A percentile compares a stretch with the other conserved stretches of the same genome.
phyloP scores from a whole-genome alignment of 2,888 invertebrate genomes.

The Chymomyza procnemis region DNA sequence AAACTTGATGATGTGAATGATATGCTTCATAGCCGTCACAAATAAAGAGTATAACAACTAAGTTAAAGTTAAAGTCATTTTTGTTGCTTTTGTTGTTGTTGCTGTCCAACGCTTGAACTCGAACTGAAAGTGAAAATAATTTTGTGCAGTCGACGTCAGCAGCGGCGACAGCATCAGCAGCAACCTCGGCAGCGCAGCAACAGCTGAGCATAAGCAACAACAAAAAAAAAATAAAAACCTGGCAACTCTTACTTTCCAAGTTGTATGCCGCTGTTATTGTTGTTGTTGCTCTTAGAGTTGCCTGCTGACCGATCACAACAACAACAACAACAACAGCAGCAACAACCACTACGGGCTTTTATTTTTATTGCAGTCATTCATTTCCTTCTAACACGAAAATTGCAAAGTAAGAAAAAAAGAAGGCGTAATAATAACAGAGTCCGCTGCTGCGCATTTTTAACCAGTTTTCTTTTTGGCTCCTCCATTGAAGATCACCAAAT shows the following conservation, averaged over 20 bases:
- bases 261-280: conserved; percentile 25
- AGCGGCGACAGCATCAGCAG: conserved; percentile 4
- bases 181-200: conserved; percentile 39
- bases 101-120: conserved; percentile 62
- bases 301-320: conserved; percentile 31
- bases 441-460: neutral
- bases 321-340: too few relatives aligned
- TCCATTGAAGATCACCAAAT: neutral
- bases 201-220: conserved; percentile 31
- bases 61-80: conserved; percentile 12
- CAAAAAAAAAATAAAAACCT: conserved; percentile 38
- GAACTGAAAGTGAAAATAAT: conserved; percentile 74
- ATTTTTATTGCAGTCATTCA: conserved; percentile 54
- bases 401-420: conserved; percentile 2
- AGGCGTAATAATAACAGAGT: conserved; percentile 34
- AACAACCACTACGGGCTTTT: conserved; percentile 29
- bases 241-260: conserved; percentile 67
- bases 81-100: conserved; percentile 8
- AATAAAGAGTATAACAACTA: conserved; percentile 10
- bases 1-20: too few relatives aligned
- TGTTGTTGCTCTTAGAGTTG: conserved; percentile 18
- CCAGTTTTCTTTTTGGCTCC: neutral
- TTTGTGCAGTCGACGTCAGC: conserved; percentile 35
- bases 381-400: conserved; percentile 65
- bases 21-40: too few relatives aligned